These are phyloP conservation scores for Drosophila kanapiae DNA, from an alignment of 1,140 invertebrate species.

Conservation along the genomic window DNA sequence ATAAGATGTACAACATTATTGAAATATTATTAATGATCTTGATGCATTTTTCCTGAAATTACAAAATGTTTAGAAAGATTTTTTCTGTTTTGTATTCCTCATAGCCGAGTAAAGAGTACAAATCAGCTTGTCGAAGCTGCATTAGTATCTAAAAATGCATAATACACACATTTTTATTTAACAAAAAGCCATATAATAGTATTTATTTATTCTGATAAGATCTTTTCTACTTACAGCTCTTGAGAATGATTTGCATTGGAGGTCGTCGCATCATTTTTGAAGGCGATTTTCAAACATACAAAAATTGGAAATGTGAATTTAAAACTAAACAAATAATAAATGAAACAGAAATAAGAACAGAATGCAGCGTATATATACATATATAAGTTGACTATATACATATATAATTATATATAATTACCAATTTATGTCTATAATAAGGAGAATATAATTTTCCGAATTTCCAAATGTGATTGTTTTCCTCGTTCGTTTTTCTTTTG, in stretches of 20 bases:
- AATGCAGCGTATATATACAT: constrained; percentile 4
- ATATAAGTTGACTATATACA: constrained; percentile 21
- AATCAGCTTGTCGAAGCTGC: too few relatives aligned
- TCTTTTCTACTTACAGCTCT: constrained; percentile 20
- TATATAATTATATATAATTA: background rate
- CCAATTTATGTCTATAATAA: constrained; percentile 11
- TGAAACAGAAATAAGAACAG: background rate
- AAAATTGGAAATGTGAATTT: constrained; percentile 40
- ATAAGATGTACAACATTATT: too few relatives aligned
- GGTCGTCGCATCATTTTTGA: constrained; percentile 30
- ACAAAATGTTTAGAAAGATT: too few relatives aligned
- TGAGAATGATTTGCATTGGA: constrained; percentile 6
- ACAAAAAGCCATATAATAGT: too few relatives aligned
- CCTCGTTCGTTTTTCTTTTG: background rate
- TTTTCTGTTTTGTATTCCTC: too few relatives aligned
- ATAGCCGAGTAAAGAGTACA: too few relatives aligned
- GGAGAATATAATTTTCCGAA: constrained; percentile 53
- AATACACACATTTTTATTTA: too few relatives aligned
- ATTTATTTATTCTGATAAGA: too few relatives aligned
- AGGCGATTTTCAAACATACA: background rate
- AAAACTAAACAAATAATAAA: constrained; percentile 16
- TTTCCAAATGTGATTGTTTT: constrained; percentile 37
- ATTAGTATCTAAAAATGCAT: too few relatives aligned
- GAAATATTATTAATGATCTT: too few relatives aligned
- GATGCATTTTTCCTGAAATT: too few relatives aligned